Evolutionary conservation across 2,113 vertebrate genomes (phyloP).

Genomic region (Dromas ardeola): DNA sequence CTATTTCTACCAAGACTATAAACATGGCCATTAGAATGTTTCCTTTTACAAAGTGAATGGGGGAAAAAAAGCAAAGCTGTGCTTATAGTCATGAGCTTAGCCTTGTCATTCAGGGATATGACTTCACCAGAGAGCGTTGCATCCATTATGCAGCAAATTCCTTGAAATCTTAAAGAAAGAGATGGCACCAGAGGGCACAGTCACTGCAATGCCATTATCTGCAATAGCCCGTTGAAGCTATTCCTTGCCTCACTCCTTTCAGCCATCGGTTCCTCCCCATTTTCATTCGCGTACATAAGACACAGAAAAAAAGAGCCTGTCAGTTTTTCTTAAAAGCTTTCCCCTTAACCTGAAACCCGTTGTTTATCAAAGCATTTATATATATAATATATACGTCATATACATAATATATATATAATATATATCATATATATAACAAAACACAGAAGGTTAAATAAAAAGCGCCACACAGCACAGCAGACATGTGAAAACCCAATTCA

Average conservation of each 20-base stretch:
- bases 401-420: background rate
- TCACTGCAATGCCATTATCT: background rate
- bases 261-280: conserved; percentile 31
- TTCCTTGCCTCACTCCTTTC: background rate
- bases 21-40: background rate
- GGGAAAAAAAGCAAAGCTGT: background rate
- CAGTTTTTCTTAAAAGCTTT: conserved; percentile 1
- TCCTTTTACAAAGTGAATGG: background rate
- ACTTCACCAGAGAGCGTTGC: background rate
- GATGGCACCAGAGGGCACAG: background rate
- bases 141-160: background rate
- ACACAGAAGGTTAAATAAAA: conserved; percentile 5
- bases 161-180: conserved; percentile 1
- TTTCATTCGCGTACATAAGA: background rate
- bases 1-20: background rate
- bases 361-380: conserved; percentile 1
- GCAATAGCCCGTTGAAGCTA: background rate
- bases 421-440: background rate
- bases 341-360: background rate
- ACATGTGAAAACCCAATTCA: conserved; percentile 5
- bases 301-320: background rate
- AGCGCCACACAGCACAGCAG: conserved; percentile 19
- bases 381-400: background rate
- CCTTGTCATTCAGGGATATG: background rate
- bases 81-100: conserved; percentile 2